A percentile compares a stretch with the other conserved stretches of the same genome.
Conservation (phyloP, 2,113 vertebrate genomes). For the Eleginops maclovinus region DNA sequence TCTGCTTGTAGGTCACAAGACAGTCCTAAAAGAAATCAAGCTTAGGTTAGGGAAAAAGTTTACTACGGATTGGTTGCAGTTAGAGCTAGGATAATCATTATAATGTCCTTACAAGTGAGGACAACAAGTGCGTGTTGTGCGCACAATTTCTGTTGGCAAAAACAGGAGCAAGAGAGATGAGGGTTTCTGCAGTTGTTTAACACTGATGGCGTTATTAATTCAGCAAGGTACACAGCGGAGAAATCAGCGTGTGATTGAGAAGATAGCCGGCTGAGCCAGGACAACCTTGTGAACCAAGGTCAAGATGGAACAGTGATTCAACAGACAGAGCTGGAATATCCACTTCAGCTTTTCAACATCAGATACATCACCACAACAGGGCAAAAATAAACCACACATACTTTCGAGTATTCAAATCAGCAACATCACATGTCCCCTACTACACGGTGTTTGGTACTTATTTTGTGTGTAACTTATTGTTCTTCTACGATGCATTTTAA, state of each 20-base stretch:
- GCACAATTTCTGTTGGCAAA: slow-evolving; percentile 14
- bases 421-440: neutral
- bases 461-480: neutral
- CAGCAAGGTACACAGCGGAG: slow-evolving; percentile 48
- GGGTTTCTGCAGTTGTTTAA: slow-evolving; percentile 50
- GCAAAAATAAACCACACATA: slow-evolving; percentile 26
- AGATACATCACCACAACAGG: neutral
- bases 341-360: slow-evolving; percentile 22
- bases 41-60: neutral
- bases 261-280: slow-evolving; percentile 35
- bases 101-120: neutral
- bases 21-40: too few species aligned
- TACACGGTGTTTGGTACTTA: neutral
- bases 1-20: neutral
- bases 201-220: slow-evolving; percentile 73
- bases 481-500: neutral
- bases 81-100: neutral
- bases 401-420: neutral
- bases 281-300: slow-evolving; percentile 63
- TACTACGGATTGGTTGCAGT: neutral
- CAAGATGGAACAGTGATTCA: slow-evolving; percentile 46
- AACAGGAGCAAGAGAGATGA: slow-evolving; percentile 4
- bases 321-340: slow-evolving; percentile 31
- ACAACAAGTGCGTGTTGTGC: slow-evolving; percentile 10
- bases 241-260: slow-evolving; percentile 62